Evolutionary conservation across 2,888 invertebrate genomes (phyloP).

Genomic region (Drosophila seclusa): DNA sequence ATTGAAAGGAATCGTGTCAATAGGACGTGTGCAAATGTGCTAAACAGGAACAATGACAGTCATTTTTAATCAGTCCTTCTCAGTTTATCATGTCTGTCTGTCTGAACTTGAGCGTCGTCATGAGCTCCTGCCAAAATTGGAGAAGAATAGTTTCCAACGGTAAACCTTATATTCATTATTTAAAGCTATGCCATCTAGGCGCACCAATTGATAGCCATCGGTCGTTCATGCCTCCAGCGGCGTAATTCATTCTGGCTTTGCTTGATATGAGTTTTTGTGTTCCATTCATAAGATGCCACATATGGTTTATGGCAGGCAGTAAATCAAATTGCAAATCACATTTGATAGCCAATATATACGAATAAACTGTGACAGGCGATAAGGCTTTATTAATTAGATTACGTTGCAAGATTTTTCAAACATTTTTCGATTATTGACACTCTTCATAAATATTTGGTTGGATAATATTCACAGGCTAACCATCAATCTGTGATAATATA

Average conservation of each 20-base stretch:
- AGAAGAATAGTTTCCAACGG: background rate
- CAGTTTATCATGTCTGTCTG: background rate
- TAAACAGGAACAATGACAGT: background rate
- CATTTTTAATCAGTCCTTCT: background rate
- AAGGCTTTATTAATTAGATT: conserved; percentile 28
- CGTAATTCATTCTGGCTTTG: background rate
- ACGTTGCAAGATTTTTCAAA: conserved; percentile 16
- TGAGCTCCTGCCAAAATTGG: too few relatives aligned
- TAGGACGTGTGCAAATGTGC: background rate
- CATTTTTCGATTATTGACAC: background rate
- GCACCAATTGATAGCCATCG: background rate
- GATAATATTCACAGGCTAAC: background rate
- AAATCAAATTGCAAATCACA: conserved; percentile 48
- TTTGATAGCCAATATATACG: conserved; percentile 17
- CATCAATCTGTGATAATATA: background rate
- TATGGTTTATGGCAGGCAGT: conserved; percentile 8
- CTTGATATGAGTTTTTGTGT: background rate
- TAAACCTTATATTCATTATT: background rate
- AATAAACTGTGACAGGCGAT: conserved; percentile 20
- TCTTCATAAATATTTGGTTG: background rate
- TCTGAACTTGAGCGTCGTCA: too few relatives aligned
- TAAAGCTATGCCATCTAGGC: background rate
- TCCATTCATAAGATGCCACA: conserved; percentile 21
- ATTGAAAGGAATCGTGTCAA: background rate
- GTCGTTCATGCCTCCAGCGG: background rate